Evolutionary conservation across 1,140 invertebrate genomes (phyloP).

Genomic region (Papilio glaucus): DNA sequence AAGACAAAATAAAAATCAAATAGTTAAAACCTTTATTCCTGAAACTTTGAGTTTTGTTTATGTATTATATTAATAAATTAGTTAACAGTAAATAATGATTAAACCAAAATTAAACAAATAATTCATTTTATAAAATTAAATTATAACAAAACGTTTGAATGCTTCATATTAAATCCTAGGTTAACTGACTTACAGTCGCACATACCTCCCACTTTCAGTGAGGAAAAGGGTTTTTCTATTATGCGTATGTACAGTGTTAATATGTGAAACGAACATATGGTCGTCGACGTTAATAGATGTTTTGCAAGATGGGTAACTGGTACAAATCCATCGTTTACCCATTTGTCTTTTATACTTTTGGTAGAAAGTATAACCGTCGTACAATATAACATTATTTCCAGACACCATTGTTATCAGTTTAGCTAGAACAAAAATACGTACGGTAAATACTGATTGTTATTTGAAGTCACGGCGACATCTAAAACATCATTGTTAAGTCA

Average conservation of each 20-base stretch:
- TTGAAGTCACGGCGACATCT: no score
- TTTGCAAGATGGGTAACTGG: conserved; percentile 50
- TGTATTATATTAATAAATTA: no score
- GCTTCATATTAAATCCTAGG: no score
- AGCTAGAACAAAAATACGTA: conserved; percentile 46
- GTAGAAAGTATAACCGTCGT: conserved; percentile 54
- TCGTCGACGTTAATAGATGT: conserved; percentile 45
- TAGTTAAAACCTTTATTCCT: no score
- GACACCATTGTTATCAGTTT: conserved; percentile 51
- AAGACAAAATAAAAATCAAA: no score
- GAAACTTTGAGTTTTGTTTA: no score
- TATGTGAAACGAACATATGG: conserved; percentile 27
- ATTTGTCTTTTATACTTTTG: conserved; percentile 44
- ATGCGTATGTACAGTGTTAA: conserved; percentile 37
- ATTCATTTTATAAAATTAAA: no score
- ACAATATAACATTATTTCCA: conserved; percentile 44
- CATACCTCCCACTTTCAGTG: conserved; percentile 37
- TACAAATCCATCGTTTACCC: conserved; percentile 52
- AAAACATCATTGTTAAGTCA: no score
- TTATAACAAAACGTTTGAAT: no score
- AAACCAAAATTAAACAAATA: no score
- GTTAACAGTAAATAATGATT: no score
- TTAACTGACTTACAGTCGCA: conserved; percentile 32
- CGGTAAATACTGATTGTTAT: no score
- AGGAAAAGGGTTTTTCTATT: background rate